Conservation (phyloP, 2,888 invertebrate genomes). For the Ashinkailepas kermadecensis region DNA sequence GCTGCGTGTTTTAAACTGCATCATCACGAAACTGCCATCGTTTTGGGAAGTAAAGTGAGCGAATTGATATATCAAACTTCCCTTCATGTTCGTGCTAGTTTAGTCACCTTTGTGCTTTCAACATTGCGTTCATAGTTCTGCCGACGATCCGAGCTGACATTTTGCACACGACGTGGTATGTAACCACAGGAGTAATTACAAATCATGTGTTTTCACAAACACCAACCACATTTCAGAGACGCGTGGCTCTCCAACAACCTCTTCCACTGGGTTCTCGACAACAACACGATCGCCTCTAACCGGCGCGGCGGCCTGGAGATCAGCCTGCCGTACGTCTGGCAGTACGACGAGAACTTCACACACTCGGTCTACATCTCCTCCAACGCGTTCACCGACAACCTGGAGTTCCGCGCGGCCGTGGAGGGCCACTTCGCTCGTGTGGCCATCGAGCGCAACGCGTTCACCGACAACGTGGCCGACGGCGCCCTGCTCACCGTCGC, state of each 20-base stretch:
- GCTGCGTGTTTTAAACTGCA: too few relatives aligned
- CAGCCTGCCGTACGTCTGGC: slow-evolving; percentile 71
- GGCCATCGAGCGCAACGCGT: slow-evolving; percentile 75
- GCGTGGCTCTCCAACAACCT: slow-evolving; percentile 92
- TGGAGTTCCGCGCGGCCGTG: slow-evolving; percentile 72
- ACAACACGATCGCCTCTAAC: slow-evolving; percentile 78
- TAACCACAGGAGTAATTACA: too few relatives aligned
- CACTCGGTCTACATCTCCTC: slow-evolving; percentile 81
- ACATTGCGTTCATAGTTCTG: too few relatives aligned
- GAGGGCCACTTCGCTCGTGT: slow-evolving; percentile 88
- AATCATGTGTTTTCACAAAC: too few relatives aligned
- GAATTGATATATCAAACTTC: too few relatives aligned
- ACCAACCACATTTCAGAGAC: slow-evolving; percentile 52
- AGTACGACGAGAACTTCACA: slow-evolving; percentile 44
- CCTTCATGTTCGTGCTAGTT: too few relatives aligned
- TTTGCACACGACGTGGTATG: too few relatives aligned
- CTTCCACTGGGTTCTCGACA: slow-evolving; percentile 86
- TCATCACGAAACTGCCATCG: too few relatives aligned
- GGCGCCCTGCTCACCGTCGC: slow-evolving; percentile 66
- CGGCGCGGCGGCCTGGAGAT: slow-evolving; percentile 78
- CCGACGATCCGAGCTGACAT: too few relatives aligned
- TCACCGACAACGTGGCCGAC: slow-evolving; percentile 60
- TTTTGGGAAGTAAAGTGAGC: too few relatives aligned
- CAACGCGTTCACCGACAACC: slow-evolving; percentile 78
- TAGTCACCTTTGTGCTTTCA: too few relatives aligned